These are phyloP conservation scores for Anableps anableps DNA, from an alignment of 2,797 vertebrate genomes.

Conservation along the genomic window DNA sequence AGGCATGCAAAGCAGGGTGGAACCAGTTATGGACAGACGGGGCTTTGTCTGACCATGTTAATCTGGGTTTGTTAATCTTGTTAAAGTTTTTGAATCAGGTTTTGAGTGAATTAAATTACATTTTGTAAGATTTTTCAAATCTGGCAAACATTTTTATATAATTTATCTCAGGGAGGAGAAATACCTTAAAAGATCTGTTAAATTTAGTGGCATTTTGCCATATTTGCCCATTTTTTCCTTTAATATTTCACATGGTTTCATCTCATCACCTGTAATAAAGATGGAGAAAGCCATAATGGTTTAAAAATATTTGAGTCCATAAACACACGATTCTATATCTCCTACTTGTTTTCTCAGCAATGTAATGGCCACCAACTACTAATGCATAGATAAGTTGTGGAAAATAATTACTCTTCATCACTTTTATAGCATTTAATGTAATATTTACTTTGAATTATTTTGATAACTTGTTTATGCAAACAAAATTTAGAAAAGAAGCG, in stretches of 20 bases:
- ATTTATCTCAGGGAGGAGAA: not conserved
- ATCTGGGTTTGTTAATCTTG: not conserved
- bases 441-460: not conserved
- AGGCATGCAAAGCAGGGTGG: not conserved
- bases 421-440: not conserved
- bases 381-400: too few relatives aligned
- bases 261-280: not conserved
- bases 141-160: not conserved
- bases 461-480: not conserved
- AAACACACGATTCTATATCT: not conserved
- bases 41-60: not conserved
- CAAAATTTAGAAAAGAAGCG: not conserved
- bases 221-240: not conserved
- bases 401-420: not conserved
- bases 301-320: too few relatives aligned
- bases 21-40: not conserved
- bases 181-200: not conserved
- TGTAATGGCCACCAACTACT: not conserved
- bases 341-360: not conserved
- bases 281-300: not conserved
- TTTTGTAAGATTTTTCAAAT: not conserved
- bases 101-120: not conserved
- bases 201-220: not conserved
- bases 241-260: not conserved
- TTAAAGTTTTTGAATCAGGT: not conserved